These are phyloP conservation scores for Proterorhinus semilunaris DNA, from an alignment of 2,113 vertebrate genomes.

Conservation along the genomic window DNA sequence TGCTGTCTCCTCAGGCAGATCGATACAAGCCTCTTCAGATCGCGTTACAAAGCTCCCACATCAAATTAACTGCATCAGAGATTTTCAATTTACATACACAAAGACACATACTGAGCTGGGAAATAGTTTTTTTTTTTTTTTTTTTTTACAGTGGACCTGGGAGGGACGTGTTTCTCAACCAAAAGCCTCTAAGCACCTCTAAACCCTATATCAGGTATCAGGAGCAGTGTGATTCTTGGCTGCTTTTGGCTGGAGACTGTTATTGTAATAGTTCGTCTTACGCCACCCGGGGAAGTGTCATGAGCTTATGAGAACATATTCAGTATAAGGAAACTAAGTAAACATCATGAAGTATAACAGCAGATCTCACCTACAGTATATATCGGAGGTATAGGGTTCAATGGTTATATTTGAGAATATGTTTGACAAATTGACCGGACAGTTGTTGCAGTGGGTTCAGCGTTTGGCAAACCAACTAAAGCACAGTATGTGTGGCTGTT, in stretches of 20 bases:
- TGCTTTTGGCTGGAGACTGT: background rate
- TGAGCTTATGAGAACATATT: background rate
- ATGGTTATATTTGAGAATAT: too few relatives aligned
- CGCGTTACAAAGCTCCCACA: constrained; percentile 22
- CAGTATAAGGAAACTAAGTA: background rate
- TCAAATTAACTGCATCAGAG: background rate
- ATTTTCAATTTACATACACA: constrained; percentile 3
- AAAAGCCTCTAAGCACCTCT: background rate
- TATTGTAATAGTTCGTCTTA: background rate
- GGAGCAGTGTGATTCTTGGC: constrained; percentile 3
- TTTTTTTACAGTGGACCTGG: background rate
- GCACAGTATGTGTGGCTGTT: too few relatives aligned
- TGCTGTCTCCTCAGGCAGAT: constrained; percentile 60
- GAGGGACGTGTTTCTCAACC: background rate
- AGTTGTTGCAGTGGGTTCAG: background rate
- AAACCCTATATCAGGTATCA: background rate
- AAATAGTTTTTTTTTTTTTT: background rate
- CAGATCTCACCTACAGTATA: background rate
- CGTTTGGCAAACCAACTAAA: too few relatives aligned
- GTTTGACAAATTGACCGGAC: background rate
- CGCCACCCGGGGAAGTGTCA: background rate
- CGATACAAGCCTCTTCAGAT: constrained; percentile 35
- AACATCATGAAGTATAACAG: background rate
- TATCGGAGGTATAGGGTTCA: background rate
- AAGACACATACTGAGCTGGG: background rate